These are phyloP conservation scores for Gasterosteus aculeatus DNA, from an alignment of 2,113 vertebrate genomes.

Conservation along the genomic window DNA sequence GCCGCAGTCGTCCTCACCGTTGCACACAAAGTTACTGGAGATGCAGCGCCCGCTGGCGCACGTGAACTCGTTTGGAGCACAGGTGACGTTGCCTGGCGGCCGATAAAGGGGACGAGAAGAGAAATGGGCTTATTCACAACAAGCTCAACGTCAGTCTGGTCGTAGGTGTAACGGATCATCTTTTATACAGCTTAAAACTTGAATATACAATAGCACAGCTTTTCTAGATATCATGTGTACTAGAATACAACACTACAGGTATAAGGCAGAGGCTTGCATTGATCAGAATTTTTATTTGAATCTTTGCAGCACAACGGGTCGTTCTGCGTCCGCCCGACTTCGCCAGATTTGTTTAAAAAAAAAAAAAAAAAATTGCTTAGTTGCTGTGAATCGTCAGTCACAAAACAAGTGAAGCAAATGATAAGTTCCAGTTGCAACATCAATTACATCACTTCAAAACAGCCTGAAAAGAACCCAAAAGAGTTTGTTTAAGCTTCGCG, in stretches of 20 bases:
- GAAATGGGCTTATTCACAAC: neutral
- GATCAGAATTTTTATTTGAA: neutral
- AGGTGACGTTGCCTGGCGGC: conserved; percentile 89
- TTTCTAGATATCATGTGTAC: neutral
- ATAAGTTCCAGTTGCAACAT: neutral
- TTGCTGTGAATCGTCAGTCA: neutral
- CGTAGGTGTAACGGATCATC: neutral
- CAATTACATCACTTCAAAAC: neutral
- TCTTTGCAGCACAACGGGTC: no score
- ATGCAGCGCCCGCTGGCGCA: conserved; percentile 92
- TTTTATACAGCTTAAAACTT: neutral
- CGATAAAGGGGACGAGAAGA: neutral
- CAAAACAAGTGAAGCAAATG: neutral
- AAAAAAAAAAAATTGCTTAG: no score
- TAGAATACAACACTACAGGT: neutral
- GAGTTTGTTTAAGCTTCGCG: neutral
- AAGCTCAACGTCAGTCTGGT: neutral
- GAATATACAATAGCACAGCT: no score
- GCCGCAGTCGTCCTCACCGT: conserved; percentile 94
- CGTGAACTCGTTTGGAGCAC: conserved; percentile 91
- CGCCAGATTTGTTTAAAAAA: no score
- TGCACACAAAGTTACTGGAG: conserved; percentile 93
- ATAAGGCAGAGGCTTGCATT: no score
- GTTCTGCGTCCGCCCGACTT: no score
- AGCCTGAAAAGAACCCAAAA: neutral